phyloP scores from a whole-genome alignment of 1,140 invertebrate genomes.

The Lycorma delicatula region DNA sequence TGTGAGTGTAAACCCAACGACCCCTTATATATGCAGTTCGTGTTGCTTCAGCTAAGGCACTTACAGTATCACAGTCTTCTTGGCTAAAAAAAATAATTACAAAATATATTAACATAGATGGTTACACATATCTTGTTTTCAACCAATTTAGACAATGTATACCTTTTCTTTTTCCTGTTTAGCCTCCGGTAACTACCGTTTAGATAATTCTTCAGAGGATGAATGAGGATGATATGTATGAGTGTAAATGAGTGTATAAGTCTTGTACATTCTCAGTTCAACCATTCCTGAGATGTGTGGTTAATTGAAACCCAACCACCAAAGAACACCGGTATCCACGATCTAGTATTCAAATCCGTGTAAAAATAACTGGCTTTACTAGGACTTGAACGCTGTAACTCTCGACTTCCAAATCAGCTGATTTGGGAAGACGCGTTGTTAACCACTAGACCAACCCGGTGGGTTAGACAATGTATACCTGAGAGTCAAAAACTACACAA shows the following conservation, averaged over 20 bases:
- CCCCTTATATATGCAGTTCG: slow-evolving; percentile 63
- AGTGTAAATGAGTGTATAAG: not conserved
- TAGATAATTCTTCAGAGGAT: not conserved
- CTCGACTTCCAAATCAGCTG: too few species aligned
- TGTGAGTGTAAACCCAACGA: slow-evolving; percentile 60
- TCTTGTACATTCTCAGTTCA: not conserved
- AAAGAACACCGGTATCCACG: too few species aligned
- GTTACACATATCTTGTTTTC: too few species aligned
- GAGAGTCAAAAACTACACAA: too few species aligned
- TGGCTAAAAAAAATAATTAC: slow-evolving; percentile 38
- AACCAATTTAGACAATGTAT: not conserved
- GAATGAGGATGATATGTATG: not conserved
- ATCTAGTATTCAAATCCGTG: too few species aligned
- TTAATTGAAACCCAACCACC: too few species aligned
- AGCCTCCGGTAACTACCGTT: not conserved
- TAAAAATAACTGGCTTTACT: too few species aligned
- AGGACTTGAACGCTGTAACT: too few species aligned
- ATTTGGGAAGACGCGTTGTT: too few species aligned
- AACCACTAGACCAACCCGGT: too few species aligned
- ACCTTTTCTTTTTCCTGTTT: not conserved
- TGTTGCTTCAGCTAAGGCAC: slow-evolving; percentile 64
- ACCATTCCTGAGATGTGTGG: too few species aligned
- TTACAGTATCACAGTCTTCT: slow-evolving; percentile 50
- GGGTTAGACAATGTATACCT: too few species aligned
- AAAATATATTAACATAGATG: slow-evolving; percentile 21